Base-by-base conservation (phyloP, 2,888 invertebrate species). In the Melangyna quadrimaculata region DNA sequence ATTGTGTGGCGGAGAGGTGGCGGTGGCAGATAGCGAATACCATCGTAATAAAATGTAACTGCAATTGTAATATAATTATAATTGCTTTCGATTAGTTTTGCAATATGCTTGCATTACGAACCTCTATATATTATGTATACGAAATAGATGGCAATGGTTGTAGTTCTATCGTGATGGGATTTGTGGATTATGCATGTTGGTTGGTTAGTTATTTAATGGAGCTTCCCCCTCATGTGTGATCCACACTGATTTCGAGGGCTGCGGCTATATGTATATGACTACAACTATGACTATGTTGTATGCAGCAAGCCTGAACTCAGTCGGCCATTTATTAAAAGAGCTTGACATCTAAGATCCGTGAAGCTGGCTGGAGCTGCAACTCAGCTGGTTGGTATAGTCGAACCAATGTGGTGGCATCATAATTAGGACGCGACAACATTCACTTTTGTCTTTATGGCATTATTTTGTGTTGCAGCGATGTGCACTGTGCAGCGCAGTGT, bases 321-420 rank as follows among this genome's bases (percentile, higher is more conserved):
- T 45, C 48, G 77, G 87, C 81, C 86, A 87, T 88, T 87, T 87
- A 87, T 88, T 88, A 87, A 24, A 83, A 84, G 51, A 71, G 80
- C 78, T 88, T 88, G 87, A 88, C 87, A 88, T 88, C 88, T 79
- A 24, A 88, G 88, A 88, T 88, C 88, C 88, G 88, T 88, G 87
- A 88, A 84, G 87, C 83, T 65, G 43, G 87, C 83, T 65, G 43
- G n/a, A 70, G 65, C 48, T 65, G n/a, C 8, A 22, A 67, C 8
- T 71, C 40, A 27, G 43, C 63, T 63, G 22, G 59, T 59, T 22
- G n/a, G n/a, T 59, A n/a, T 12, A 59, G 7, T 1, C 12, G 29
- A 45, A 45, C 57, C 71, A 79, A 53, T 71, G 63, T 29, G 71
- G 84, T 84, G 80, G 84, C 84, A 84, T 84, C 84, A 80, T 80